Percentiles rank a stretch among this genome's conserved stretches.
Conservation (phyloP, 2,888 invertebrate genomes). For the Pyrocoelia pectoralis region DNA sequence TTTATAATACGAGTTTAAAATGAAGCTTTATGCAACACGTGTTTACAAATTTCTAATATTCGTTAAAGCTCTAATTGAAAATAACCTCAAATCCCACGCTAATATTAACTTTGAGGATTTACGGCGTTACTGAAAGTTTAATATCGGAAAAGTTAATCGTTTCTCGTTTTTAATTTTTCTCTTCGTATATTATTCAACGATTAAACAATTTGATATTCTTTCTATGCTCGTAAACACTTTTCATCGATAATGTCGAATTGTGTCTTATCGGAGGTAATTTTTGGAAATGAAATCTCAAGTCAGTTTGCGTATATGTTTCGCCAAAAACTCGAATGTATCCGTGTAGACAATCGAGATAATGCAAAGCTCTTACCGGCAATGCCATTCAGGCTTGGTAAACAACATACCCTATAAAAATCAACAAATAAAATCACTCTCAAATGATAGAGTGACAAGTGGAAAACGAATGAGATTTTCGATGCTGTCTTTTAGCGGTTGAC, state of each 20-base stretch:
- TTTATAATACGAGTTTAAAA: constrained; percentile 19
- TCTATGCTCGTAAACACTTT: background rate
- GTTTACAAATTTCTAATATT: constrained; percentile 25
- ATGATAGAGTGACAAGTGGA: constrained; percentile 44
- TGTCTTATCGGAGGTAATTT: background rate
- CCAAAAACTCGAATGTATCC: constrained; percentile 10
- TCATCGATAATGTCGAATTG: too few relatives aligned
- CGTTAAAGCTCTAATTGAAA: constrained; percentile 19
- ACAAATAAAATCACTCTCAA: constrained; percentile 34
- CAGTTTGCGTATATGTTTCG: background rate
- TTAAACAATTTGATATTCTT: background rate
- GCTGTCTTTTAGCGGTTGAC: constrained; percentile 44
- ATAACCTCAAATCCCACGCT: constrained; percentile 17
- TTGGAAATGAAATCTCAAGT: background rate
- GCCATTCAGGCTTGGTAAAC: constrained; percentile 18
- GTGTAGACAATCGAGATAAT: constrained; percentile 22
- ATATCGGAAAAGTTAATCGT: constrained; percentile 15
- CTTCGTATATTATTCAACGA: background rate
- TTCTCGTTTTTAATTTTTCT: constrained; percentile 9
- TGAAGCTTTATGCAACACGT: constrained; percentile 18
- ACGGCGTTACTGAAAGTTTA: constrained; percentile 19
- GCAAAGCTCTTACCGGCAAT: constrained; percentile 16
- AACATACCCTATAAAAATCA: constrained; percentile 31
- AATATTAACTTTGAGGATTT: constrained; percentile 22
- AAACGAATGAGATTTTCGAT: constrained; percentile 48